Percentiles rank a stretch among this genome's conserved stretches.
Conservation (phyloP, 2,888 invertebrate species). For the Campopleginae sp. region DNA sequence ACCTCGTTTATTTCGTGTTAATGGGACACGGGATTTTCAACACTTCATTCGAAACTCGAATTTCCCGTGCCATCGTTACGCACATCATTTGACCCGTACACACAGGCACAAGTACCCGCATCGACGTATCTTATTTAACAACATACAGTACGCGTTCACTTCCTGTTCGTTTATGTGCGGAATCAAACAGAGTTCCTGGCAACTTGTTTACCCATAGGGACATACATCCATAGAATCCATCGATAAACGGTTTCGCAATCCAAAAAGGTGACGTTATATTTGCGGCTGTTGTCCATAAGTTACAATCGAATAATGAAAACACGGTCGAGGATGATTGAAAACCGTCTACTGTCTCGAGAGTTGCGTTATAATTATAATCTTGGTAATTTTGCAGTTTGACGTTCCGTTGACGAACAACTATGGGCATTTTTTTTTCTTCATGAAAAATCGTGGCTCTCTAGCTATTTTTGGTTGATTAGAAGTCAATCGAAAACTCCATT, state of each 20-base stretch:
- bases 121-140: slow-evolving; percentile 2
- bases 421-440: too few relatives aligned
- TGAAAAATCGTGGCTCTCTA: too few relatives aligned
- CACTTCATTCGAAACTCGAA: slow-evolving; percentile 26
- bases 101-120: background rate
- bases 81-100: slow-evolving; percentile 36
- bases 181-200: slow-evolving; percentile 42
- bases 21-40: slow-evolving; percentile 50
- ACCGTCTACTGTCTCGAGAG: background rate
- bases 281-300: background rate
- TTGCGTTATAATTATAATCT: background rate
- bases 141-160: slow-evolving; percentile 12
- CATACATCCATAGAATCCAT: background rate
- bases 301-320: background rate
- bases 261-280: background rate
- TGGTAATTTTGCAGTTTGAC: background rate
- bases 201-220: slow-evolving; percentile 34
- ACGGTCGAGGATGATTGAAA: background rate
- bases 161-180: background rate
- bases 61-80: slow-evolving; percentile 22
- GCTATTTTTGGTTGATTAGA: too few relatives aligned
- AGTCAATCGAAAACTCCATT: too few relatives aligned
- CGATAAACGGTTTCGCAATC: background rate
- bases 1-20: slow-evolving; percentile 55
- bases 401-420: too few relatives aligned